Evolutionary conservation across 2,888 invertebrate species (phyloP).

Genomic region (Steinernema scapterisci): DNA sequence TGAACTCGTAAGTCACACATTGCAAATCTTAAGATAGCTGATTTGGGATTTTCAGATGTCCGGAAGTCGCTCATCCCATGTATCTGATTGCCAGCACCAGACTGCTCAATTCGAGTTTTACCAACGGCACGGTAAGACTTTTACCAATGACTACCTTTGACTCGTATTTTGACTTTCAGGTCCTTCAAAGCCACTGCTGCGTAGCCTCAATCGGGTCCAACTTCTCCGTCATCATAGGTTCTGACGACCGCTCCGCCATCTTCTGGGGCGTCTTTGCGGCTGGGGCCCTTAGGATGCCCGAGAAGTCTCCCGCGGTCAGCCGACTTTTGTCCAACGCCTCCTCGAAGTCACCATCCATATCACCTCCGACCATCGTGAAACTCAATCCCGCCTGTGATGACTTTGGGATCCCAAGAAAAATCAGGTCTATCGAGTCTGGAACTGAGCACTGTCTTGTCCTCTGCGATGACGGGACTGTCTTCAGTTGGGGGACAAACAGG

Average conservation of each 20-base stretch:
- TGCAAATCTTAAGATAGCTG: background rate
- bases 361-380: background rate
- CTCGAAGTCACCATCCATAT: background rate
- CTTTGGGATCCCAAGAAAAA: background rate
- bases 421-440: constrained; percentile 54
- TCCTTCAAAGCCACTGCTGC: background rate
- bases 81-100: background rate
- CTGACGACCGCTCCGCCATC: constrained; percentile 50
- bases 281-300: constrained; percentile 40
- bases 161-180: background rate
- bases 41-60: background rate
- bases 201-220: constrained; percentile 45
- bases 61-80: constrained; percentile 23
- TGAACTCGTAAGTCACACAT: constrained; percentile 2
- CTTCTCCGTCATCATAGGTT: constrained; percentile 48
- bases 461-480: constrained; percentile 49
- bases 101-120: background rate
- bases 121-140: background rate
- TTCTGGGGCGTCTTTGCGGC: constrained; percentile 61
- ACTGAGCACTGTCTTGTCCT: constrained; percentile 60
- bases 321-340: background rate
- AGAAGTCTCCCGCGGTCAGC: constrained; percentile 30
- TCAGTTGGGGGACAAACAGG: constrained; percentile 57
- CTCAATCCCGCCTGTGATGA: background rate
- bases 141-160: too few relatives aligned